Conservation (phyloP, 2,797 vertebrate species). For the Pseudocheirus occidentalis region DNA sequence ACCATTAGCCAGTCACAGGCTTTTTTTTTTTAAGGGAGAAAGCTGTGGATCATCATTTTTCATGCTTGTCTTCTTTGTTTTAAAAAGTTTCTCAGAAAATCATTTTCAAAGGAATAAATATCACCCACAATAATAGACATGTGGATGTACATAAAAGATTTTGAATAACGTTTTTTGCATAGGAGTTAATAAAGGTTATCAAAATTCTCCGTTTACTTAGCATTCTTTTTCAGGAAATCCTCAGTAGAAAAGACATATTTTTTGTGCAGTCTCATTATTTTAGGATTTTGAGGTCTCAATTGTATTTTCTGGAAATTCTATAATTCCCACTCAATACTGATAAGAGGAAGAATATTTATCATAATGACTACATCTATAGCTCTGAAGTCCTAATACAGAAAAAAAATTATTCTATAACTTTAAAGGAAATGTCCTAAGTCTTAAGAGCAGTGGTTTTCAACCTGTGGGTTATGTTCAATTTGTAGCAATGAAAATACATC, state of each 20-base stretch:
- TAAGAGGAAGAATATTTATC: constrained; percentile 38
- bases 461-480: no score
- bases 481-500: no score
- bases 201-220: constrained; percentile 32
- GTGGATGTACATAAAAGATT: constrained; percentile 19
- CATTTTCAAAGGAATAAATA: constrained; percentile 48
- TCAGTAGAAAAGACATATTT: neutral
- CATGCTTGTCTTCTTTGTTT: constrained; percentile 42
- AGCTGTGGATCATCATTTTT: constrained; percentile 20
- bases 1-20: constrained; percentile 34
- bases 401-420: constrained; percentile 40
- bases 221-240: neutral
- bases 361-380: constrained; percentile 50
- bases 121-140: constrained; percentile 9
- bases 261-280: constrained; percentile 30
- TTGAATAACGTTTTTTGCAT: constrained; percentile 20
- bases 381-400: constrained; percentile 22
- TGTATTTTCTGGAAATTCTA: constrained; percentile 22
- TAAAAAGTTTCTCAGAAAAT: constrained; percentile 63
- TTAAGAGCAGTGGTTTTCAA: no score
- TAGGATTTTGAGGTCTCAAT: neutral
- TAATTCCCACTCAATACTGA: constrained; percentile 51
- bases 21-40: neutral
- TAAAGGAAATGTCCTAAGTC: constrained; percentile 54
- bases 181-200: constrained; percentile 20